Percentiles rank a stretch among this genome's conserved stretches.
Conservation (phyloP, 1,140 invertebrate genomes). For the Diploscapter pachys region DNA sequence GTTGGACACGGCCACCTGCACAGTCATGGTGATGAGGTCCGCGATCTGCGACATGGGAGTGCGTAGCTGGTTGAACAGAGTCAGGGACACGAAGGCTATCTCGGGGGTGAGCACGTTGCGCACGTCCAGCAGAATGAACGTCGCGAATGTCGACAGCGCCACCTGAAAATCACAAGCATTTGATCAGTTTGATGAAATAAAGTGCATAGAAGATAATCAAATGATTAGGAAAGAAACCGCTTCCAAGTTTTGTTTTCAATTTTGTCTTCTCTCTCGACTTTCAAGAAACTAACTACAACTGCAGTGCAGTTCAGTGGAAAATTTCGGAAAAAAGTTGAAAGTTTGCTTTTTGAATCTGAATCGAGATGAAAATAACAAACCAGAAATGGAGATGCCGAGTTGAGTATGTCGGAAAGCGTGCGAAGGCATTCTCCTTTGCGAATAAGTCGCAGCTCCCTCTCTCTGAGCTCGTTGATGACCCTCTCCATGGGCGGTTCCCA, state of each 20-base stretch:
- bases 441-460: slow-evolving; percentile 47
- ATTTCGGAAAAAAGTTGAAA: background rate
- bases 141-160: slow-evolving; percentile 81
- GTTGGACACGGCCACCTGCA: slow-evolving; percentile 53
- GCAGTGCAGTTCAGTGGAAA: background rate
- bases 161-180: slow-evolving; percentile 58
- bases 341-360: no score
- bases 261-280: no score
- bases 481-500: slow-evolving; percentile 82
- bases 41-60: slow-evolving; percentile 55
- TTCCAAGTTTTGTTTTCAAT: no score
- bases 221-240: no score
- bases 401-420: slow-evolving; percentile 68
- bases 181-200: background rate
- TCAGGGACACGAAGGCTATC: slow-evolving; percentile 68
- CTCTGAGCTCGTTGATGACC: slow-evolving; percentile 59
- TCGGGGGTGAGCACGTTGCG: slow-evolving; percentile 76
- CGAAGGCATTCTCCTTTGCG: slow-evolving; percentile 59
- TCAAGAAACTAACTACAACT: no score
- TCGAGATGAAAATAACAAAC: background rate
- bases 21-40: slow-evolving; percentile 46
- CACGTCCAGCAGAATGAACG: slow-evolving; percentile 71
- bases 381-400: slow-evolving; percentile 50
- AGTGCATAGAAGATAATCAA: no score
- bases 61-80: slow-evolving; percentile 56